Evolutionary conservation across 2,888 invertebrate genomes (phyloP).

Genomic region (Agrotis segetum): DNA sequence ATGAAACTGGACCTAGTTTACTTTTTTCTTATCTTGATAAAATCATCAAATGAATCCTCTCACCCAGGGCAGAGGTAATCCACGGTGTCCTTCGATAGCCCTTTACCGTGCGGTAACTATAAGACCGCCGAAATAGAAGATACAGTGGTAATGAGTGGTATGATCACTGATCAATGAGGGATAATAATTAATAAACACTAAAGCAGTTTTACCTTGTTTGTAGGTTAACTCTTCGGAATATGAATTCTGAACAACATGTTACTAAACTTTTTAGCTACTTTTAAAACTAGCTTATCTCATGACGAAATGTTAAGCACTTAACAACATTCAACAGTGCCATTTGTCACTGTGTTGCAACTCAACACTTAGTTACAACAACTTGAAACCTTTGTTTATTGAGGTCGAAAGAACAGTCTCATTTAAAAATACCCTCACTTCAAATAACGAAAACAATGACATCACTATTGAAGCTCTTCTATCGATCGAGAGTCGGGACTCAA

Average conservation of each 20-base stretch:
- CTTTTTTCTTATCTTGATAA: no score
- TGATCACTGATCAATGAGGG: neutral
- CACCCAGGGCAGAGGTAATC: no score
- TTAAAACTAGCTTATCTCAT: conserved; percentile 25
- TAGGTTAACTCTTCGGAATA: neutral
- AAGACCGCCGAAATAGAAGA: no score
- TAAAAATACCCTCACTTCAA: conserved; percentile 37
- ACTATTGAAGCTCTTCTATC: conserved; percentile 39
- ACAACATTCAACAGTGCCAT: conserved; percentile 25
- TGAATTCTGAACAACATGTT: neutral
- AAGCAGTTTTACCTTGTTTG: neutral
- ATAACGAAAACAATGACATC: conserved; percentile 55
- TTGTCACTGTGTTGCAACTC: conserved; percentile 38
- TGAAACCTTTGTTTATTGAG: conserved; percentile 39
- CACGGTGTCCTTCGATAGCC: no score
- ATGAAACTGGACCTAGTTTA: neutral
- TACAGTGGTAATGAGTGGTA: neutral
- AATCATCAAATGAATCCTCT: no score
- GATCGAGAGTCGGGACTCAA: conserved; percentile 42
- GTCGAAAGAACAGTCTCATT: conserved; percentile 8
- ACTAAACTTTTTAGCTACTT: neutral
- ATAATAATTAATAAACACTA: no score
- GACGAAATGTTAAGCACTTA: conserved; percentile 38
- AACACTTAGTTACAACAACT: conserved; percentile 39
- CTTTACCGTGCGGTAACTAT: no score